Base-by-base conservation (phyloP, 2,113 vertebrate species). In the Semnornis frantzii region DNA sequence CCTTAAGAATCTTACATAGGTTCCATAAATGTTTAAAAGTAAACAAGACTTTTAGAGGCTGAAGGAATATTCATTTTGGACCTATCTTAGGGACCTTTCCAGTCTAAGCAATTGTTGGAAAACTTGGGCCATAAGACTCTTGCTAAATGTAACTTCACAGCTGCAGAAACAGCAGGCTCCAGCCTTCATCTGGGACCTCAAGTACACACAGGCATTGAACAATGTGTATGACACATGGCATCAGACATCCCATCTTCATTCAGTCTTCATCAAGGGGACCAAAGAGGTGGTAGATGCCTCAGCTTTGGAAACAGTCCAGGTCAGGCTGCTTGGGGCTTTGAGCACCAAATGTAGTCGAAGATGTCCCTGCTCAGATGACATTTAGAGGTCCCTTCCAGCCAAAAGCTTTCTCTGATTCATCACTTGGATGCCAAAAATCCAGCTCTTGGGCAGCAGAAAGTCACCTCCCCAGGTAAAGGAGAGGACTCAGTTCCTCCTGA, bases 121-220 rank as follows among this genome's bases (percentile, higher is more conserved):
- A 50, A 5, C 52, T 65, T 62, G 25, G 24, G 37, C 42, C 25
- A 24, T 23, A 76, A 0, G 0, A 31, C 5, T 5, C 14, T 76
- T 79, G 8, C 8, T 65, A 70, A 19, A 60, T 57, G 12, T 34
- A 62, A 66, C n/a, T 39, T 54, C 69, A 60, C 1, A 4, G 13
- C 72, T 86, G n/a, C 16, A 76, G 48, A 63, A 76, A 37, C 31
- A 55, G n/a, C 20, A 58, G 33, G 9, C n/a, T 88, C 13, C 19
- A 7, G 25, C 13, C 33, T 73, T 94, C 24, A 57, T 14, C 24
- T 58, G 14, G 34, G 13, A 16, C 12, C 21, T 23, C 21, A 54
- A 44, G 12, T 74, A 15, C 19, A 33, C 3, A 14, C 33, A 33
- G 33, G 14, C 6, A 16, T 58, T 66, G 48, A 70, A 76, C 90